Evolutionary conservation across 2,113 vertebrate species (phyloP).

Genomic region (Notothenia coriiceps): DNA sequence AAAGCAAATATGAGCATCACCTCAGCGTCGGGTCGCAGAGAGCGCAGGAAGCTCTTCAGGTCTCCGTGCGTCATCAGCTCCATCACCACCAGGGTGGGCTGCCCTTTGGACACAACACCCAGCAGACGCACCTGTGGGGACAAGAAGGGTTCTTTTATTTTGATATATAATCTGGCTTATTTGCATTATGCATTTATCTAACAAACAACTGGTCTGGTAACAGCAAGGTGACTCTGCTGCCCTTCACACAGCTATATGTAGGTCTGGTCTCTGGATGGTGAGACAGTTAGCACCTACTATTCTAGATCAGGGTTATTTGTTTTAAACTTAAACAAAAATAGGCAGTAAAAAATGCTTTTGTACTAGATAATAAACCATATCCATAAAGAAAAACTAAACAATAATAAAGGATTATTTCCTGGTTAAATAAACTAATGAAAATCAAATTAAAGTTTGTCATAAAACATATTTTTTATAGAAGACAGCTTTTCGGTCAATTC

Average conservation of each 20-base stretch:
- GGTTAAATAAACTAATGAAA: too few relatives aligned
- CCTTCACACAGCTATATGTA: conserved; percentile 4
- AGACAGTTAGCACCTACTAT: conserved; percentile 8
- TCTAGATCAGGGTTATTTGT: not conserved
- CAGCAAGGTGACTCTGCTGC: conserved; percentile 17
- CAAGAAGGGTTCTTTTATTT: not conserved
- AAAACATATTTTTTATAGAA: too few relatives aligned
- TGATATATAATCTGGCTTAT: not conserved
- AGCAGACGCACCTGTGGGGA: conserved; percentile 91
- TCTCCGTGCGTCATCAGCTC: conserved; percentile 97
- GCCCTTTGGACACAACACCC: conserved; percentile 96
- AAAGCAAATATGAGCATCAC: conserved; percentile 73
- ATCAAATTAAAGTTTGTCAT: too few relatives aligned
- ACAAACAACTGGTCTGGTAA: not conserved
- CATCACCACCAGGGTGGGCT: conserved; percentile 97
- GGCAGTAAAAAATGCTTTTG: too few relatives aligned
- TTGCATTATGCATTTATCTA: not conserved
- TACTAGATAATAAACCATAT: too few relatives aligned
- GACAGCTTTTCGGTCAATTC: too few relatives aligned
- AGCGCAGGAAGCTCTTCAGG: conserved; percentile 94
- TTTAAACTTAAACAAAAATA: too few relatives aligned
- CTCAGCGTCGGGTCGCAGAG: conserved; percentile 93
- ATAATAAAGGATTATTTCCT: too few relatives aligned
- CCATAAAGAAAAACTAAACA: too few relatives aligned
- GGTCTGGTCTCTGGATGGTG: not conserved